Conservation (phyloP, 1,140 invertebrate genomes). For the Drosophila guanche region DNA sequence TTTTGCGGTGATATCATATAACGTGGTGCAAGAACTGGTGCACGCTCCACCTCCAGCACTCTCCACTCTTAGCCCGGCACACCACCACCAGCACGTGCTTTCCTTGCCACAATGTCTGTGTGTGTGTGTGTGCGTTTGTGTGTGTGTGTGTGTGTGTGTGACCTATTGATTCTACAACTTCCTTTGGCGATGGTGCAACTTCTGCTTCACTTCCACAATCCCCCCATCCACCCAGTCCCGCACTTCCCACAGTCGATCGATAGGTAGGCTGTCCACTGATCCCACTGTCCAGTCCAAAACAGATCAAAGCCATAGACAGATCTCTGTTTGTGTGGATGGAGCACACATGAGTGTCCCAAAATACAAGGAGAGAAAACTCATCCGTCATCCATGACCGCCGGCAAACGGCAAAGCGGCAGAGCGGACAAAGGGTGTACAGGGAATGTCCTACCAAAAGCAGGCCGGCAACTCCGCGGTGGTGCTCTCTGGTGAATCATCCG, state of each 20-base stretch:
- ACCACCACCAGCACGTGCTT: conserved; percentile 46
- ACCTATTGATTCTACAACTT: conserved; percentile 73
- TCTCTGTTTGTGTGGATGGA: background rate
- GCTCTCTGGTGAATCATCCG: conserved; percentile 46
- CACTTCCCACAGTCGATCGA: no score
- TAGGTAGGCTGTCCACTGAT: no score
- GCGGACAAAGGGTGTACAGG: background rate
- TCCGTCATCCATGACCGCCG: conserved; percentile 45
- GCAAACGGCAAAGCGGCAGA: background rate
- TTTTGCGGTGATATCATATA: conserved; percentile 74
- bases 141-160: conserved; percentile 42
- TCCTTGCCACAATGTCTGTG: background rate
- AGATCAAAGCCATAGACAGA: conserved; percentile 14
- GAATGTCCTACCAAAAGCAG: conserved; percentile 12
- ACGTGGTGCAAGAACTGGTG: conserved; percentile 25
- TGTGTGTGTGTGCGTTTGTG: background rate
- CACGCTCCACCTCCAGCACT: background rate
- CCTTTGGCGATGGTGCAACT: conserved; percentile 43
- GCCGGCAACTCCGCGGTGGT: conserved; percentile 30
- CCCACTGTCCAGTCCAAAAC: conserved; percentile 3
- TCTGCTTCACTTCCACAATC: conserved; percentile 13
- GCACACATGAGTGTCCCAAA: conserved; percentile 11
- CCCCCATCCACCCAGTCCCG: no score
- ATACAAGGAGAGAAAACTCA: conserved; percentile 56
- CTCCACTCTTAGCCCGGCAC: background rate